Evolutionary conservation across 2,888 invertebrate genomes (phyloP), one percentile per base, ranked within the genome.

Genomic region (Cylindroiulus punctatus): DNA sequence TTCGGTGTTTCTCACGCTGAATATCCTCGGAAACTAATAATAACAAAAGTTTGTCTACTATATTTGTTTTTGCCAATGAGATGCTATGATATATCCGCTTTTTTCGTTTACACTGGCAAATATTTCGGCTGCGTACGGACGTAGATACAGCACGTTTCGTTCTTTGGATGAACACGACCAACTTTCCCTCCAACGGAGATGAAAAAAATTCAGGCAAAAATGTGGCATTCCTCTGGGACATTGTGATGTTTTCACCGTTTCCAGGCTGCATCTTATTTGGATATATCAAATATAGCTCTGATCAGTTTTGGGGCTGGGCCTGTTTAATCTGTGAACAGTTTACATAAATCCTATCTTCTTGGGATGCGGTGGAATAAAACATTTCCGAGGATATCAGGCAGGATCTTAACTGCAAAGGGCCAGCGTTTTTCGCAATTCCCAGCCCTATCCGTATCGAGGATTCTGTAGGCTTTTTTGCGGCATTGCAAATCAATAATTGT

Each of bases 21-120:
- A 65, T 65, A 65, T 65, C 65, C 65, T 65, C 65, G 26, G 65
- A 65, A 65, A 65, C 65, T 65, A 65, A 65, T 65, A 65, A 65
- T 65, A 65, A 65, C 65, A 65, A 65, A 65, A 65, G 65, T 65
- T 65, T 65, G 65, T 65, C 26, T 65, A 26, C 26, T 8, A 26
- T 65, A n/a, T 65, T 65, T 65, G 26, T 65, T 65, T 26, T n/a
- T 65, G 26, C 65, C 65, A 65, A 65, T 65, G 65, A 65, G 65
- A 65, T 22, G 26, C 26, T 26, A 65, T 65, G 65, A 26, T 65
- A 65, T 65, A 65, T 65, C 65, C 65, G 19, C 52, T 52, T 52
- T 52, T 52, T 52, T n/a, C 52, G 26, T 65, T 65, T 65, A 65
- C 26, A 26, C 65, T 65, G 65, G 65, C 12, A 65, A 65, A 26